phyloP scores from a whole-genome alignment of 2,797 vertebrate species.

The Tenualosa ilisha region DNA sequence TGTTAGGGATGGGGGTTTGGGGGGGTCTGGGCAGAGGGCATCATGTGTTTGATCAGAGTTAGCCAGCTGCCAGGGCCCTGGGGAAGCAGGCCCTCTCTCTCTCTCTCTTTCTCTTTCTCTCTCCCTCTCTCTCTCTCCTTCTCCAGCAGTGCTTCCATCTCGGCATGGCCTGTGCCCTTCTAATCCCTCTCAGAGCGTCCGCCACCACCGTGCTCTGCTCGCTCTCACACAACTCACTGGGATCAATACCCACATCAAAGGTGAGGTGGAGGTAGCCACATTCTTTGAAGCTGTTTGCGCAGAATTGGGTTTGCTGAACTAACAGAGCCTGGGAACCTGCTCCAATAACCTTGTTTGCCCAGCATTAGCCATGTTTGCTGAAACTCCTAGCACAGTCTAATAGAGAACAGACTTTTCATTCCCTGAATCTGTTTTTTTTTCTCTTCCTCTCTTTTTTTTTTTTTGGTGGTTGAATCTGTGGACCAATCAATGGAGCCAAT shows the following conservation, averaged over 20 bases:
- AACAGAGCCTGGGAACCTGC: conserved; percentile 72
- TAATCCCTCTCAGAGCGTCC: conserved; percentile 61
- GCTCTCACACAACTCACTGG: conserved; percentile 57
- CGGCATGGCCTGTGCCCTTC: conserved; percentile 48
- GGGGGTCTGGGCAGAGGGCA: conserved; percentile 39
- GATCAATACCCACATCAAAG: conserved; percentile 80
- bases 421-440: conserved; percentile 32
- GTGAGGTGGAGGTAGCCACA: conserved; percentile 77
- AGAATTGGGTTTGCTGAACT: conserved; percentile 77
- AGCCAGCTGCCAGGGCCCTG: conserved; percentile 50
- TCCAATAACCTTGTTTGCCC: conserved; percentile 80
- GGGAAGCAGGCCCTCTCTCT: conserved; percentile 54
- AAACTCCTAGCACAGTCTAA: conserved; percentile 80
- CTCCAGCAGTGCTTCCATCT: conserved; percentile 75
- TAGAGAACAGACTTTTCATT: conserved; percentile 68
- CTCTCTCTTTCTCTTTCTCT: too few species aligned
- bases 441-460: conserved; percentile 47
- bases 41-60: conserved; percentile 48
- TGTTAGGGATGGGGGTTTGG: neutral
- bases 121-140: conserved; percentile 44
- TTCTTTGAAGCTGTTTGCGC: conserved; percentile 82
- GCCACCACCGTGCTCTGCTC: conserved; percentile 22
- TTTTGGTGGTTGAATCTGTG: conserved; percentile 75
- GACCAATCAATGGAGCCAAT: conserved; percentile 77
- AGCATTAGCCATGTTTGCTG: conserved; percentile 81